phyloP scores from a whole-genome alignment of 2,888 invertebrate species.

The Calliscelio sp. region DNA sequence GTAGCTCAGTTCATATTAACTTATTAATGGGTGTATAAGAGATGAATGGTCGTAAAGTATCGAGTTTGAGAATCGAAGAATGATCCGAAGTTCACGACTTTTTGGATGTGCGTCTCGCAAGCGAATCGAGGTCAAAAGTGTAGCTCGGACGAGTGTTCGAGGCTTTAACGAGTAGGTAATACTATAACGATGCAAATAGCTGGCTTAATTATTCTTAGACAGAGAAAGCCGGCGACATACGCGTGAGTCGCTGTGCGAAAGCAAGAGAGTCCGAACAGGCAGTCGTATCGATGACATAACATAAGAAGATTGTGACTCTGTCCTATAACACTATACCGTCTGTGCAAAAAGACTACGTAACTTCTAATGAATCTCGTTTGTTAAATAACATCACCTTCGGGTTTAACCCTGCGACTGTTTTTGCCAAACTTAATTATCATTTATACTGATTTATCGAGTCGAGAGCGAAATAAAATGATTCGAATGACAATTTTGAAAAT shows the following conservation, averaged over 20 bases:
- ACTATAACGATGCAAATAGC: constrained; percentile 74
- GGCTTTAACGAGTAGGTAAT: constrained; percentile 63
- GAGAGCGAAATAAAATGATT: too few relatives aligned
- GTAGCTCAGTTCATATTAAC: not conserved
- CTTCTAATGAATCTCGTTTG: constrained; percentile 50
- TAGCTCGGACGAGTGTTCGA: constrained; percentile 44
- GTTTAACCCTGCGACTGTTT: constrained; percentile 22
- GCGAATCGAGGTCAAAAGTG: constrained; percentile 63
- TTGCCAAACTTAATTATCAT: not conserved
- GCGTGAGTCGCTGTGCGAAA: not conserved
- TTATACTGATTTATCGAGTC: constrained; percentile 5
- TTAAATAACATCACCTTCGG: constrained; percentile 21
- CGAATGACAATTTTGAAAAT: too few relatives aligned
- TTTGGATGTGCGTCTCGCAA: constrained; percentile 25
- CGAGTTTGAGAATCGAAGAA: not conserved
- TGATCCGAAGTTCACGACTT: constrained; percentile 17
- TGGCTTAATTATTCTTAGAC: constrained; percentile 75
- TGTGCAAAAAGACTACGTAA: constrained; percentile 35
- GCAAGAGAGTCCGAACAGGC: constrained; percentile 42
- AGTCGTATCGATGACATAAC: constrained; percentile 60
- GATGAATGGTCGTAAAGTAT: not conserved
- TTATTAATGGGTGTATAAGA: not conserved
- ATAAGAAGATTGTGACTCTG: constrained; percentile 49
- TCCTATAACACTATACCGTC: constrained; percentile 20
- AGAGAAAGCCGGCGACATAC: constrained; percentile 36